phyloP scores from a whole-genome alignment of 2,797 vertebrate species.

The Liasis olivaceus region DNA sequence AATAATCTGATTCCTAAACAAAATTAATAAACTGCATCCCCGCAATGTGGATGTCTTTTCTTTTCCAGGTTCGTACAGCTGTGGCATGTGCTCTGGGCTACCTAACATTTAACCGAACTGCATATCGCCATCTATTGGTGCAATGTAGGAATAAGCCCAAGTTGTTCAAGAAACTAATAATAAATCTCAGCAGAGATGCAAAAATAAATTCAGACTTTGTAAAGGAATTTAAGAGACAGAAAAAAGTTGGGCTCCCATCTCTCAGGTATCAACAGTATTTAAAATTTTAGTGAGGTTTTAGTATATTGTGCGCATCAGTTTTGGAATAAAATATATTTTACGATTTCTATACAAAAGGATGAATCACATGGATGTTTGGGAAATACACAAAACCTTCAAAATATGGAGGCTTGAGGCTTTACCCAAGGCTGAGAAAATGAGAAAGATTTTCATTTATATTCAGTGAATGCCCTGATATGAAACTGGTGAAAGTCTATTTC shows the following conservation, averaged over 20 bases:
- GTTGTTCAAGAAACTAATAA: conserved; percentile 70
- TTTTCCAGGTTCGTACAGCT: conserved; percentile 71
- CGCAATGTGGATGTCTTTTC: conserved; percentile 9
- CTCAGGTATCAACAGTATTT: conserved; percentile 68
- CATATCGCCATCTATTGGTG: conserved; percentile 73
- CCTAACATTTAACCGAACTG: conserved; percentile 74
- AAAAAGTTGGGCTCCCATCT: conserved; percentile 73
- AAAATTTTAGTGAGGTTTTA: background rate
- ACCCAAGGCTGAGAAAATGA: background rate
- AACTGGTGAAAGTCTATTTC: background rate
- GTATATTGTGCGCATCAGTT: background rate
- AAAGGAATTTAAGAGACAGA: conserved; percentile 73
- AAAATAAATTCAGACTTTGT: conserved; percentile 74
- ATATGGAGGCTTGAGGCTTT: background rate
- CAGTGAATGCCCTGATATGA: background rate
- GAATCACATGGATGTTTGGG: background rate
- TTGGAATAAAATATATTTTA: background rate
- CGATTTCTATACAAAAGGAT: background rate
- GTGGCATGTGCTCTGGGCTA: conserved; percentile 77
- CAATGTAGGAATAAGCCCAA: conserved; percentile 75
- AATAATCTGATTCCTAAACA: background rate
- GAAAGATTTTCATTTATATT: background rate
- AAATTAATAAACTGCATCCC: background rate
- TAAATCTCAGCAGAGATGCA: conserved; percentile 71
- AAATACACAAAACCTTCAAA: background rate